Evolutionary conservation across 2,888 invertebrate species (phyloP).

Genomic region (Sarcophaga caerulescens): DNA sequence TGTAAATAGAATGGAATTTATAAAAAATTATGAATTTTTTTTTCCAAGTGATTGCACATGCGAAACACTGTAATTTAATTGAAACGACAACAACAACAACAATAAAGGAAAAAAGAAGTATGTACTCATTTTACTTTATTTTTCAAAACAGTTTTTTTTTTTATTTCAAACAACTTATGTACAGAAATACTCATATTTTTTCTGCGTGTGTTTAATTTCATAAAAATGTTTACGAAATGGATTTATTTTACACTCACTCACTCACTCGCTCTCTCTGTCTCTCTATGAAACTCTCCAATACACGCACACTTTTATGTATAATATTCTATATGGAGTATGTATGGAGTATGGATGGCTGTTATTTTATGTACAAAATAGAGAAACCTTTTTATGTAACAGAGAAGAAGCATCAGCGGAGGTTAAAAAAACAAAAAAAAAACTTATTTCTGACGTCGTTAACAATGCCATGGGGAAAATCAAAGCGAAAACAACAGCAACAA

Average conservation of each 20-base stretch:
- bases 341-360: background rate
- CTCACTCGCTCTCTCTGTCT: background rate
- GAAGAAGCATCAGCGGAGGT: no score
- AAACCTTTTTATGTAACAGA: no score
- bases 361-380: no score
- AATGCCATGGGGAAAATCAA: slow-evolving; percentile 41
- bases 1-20: no score
- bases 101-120: background rate
- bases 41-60: background rate
- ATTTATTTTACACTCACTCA: background rate
- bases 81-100: background rate
- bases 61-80: background rate
- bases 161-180: background rate
- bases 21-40: background rate
- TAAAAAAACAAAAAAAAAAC: no score
- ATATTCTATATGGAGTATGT: background rate
- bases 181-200: background rate
- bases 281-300: background rate
- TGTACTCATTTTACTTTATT: background rate
- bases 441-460: background rate
- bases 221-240: background rate
- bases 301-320: background rate
- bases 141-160: no score
- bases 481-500: background rate
- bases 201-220: background rate